Evolutionary conservation across 2,888 invertebrate species (phyloP), one percentile per base, ranked within the genome.

Genomic region (Dione vanillae): DNA sequence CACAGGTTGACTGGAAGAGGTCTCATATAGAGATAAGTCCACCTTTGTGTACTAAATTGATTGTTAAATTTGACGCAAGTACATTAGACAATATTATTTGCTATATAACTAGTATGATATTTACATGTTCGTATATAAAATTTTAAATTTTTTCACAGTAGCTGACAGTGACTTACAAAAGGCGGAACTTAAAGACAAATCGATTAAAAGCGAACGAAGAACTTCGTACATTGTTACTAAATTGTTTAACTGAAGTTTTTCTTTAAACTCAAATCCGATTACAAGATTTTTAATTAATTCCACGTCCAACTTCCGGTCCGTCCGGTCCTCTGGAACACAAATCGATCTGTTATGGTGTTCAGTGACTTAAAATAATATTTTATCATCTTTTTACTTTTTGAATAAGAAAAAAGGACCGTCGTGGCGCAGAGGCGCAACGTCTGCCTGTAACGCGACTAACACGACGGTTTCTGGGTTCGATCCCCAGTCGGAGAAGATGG

Each of bases 261-360:
- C 40, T 37, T 12, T 12, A 45, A 69, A 66, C 61, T 41, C 19
- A 67, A 70, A 70, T 62, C 67, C 41, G 70, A 70, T 70, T 70
- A 67, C 62, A 41, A 56, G 20, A 56, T 67, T 67, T 70, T 67
- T 71, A 67, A 71, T 67, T 67, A 64, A 67, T 67, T 71, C 56
- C 37, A 7, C 47, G 47, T 41, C 49, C 47, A 54, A 43, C 43
- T 61, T 61, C 43, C 11, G 56, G 16, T 56, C 19, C 10, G 27
- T 47, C 11, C n/a, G n/a, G n/a, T n/a, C n/a, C n/a, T n/a, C n/a
- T n/a, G 19, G 12, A 19, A 51, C 51, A 7, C 41, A 47, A 41
- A 16, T 11, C 35, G 27, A 45, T 56, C 54, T 56, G 49, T 47
- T 47, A 37, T 37, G 16, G 56, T 16, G 14, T 11, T 7, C 37